Base-by-base conservation (phyloP, 1,140 invertebrate species). In the Manduca sexta region DNA sequence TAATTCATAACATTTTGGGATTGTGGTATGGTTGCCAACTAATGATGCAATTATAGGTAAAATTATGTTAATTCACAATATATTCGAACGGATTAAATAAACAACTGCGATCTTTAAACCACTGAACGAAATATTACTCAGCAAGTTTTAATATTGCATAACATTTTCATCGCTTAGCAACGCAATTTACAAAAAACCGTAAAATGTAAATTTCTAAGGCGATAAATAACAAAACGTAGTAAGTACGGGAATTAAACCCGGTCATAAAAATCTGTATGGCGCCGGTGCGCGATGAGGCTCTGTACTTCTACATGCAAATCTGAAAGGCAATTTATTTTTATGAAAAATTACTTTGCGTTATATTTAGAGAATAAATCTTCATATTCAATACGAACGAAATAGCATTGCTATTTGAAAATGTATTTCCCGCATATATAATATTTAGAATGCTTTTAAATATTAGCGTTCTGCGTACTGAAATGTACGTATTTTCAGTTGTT, bases 141-240 rank as follows among this genome's bases (percentile, higher is more conserved):
- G n/a, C n/a, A n/a, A n/a, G n/a, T n/a, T n/a, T n/a, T 21, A 21
- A 5, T 5, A 5, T 26, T 26, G 8, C 21, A 26, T 26, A 26
- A 26, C 1, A 26, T 26, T 26, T 26, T 8, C 21, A 26, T 26
- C 8, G 21, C 4, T 26, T 5, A 2, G 4, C 21, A 1, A 26
- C 8, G 21, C 4, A 26, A 26, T 26, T 5, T 5, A 26, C 2
- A 21, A 21, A 44, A 13, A 30, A 38, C 11, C 49, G 29, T 51
- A 30, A 40, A 50, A 44, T 38, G 34, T 37, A 12, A 45, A 45
- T 52, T 50, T 34, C 34, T 50, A 21, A 18, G 16, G 48, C 41
- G 39, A 50, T 38, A 37, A 52, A 51, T 45, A 51, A 39, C 16
- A 45, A 45, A 45, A 45, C 42, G 21, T 5, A 45, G 42, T 45